phyloP scores from a whole-genome alignment of 64 coral and sea anemone species.

The Porites australiensis region DNA sequence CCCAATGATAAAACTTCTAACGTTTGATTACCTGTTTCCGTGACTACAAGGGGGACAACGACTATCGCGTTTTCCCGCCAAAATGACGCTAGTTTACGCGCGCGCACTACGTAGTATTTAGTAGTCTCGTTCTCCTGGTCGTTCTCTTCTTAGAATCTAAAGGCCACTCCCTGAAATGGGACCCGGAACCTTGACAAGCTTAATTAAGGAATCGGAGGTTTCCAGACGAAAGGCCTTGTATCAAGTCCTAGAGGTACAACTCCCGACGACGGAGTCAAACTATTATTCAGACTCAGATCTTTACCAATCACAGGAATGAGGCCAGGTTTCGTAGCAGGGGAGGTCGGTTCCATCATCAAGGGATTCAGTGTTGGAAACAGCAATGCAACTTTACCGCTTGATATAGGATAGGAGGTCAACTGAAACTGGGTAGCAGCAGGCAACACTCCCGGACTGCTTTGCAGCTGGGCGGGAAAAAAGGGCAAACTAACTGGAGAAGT shows the following conservation, averaged over 20 bases:
- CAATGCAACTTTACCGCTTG: conserved; percentile 65
- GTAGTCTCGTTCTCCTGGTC: too few relatives aligned
- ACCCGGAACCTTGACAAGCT: neutral
- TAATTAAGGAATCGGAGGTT: neutral
- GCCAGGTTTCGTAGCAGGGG: conserved; percentile 6
- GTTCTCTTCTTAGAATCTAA: too few relatives aligned
- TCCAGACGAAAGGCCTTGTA: conserved; percentile 18
- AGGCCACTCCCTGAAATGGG: too few relatives aligned
- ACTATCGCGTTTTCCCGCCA: too few relatives aligned
- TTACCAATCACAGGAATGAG: conserved; percentile 34
- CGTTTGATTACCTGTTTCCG: too few relatives aligned
- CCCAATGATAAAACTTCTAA: too few relatives aligned
- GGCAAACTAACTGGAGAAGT: conserved; percentile 23
- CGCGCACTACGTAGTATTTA: too few relatives aligned
- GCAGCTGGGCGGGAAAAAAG: conserved; percentile 17
- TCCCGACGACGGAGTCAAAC: neutral
- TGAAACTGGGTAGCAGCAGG: neutral
- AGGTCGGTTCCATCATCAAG: neutral
- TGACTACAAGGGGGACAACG: too few relatives aligned
- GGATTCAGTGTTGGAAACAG: conserved; percentile 61
- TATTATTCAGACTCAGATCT: conserved; percentile 9
- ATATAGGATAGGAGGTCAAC: conserved; percentile 14
- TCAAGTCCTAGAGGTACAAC: conserved; percentile 26
- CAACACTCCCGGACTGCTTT: neutral
- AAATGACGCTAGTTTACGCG: too few relatives aligned